Evolutionary conservation across 2,888 invertebrate genomes (phyloP), one percentile per base, ranked within the genome.

Genomic region (Crioceris asparagi): DNA sequence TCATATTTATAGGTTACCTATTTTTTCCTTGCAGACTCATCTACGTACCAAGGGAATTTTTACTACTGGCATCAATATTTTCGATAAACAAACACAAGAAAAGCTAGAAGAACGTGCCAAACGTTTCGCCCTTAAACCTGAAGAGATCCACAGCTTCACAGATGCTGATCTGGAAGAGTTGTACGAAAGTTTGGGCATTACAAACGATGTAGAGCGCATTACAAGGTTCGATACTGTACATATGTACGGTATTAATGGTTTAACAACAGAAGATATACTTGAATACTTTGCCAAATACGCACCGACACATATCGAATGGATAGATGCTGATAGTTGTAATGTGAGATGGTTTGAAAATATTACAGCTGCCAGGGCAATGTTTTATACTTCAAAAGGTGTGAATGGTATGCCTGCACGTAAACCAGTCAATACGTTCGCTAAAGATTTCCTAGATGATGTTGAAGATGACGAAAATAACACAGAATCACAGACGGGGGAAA

Each of bases 281-380:
- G 73, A 76, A 47, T 87, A 86, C 62, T 80, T 88, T 56, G 71
- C 75, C 57, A 78, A 79, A 47, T 83, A 78, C 60, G 76, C 75
- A 35, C 85, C 88, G n/a, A 66, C 75, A 8, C 76, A 76, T 7
- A 70, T 88, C 34, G 87, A 88, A 64, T 86, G 85, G 84, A 75
- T 87, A 40, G 79, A 81, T 65, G 80, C 83, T 56, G 66, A 71
- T 47, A 80, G 82, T 51, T 88, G 87, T 79, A 79, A 79, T 59
- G 70, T 78, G 2, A 67, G 77, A 1, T 81, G 77, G 77, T 43
- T 67, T 17, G 77, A 78, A 48, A 65, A 67, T 43, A 51, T 68
- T 14, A 67, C 72, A 1, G 70, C 77, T 19, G 74, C 76, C 1
- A 65, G 72, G 51, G 78, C 78, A 17, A 59, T 79, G 49, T 56